Percentiles rank a stretch among this genome's conserved stretches.
Conservation (phyloP, 2,113 vertebrate species). For the Podarcis muralis region DNA sequence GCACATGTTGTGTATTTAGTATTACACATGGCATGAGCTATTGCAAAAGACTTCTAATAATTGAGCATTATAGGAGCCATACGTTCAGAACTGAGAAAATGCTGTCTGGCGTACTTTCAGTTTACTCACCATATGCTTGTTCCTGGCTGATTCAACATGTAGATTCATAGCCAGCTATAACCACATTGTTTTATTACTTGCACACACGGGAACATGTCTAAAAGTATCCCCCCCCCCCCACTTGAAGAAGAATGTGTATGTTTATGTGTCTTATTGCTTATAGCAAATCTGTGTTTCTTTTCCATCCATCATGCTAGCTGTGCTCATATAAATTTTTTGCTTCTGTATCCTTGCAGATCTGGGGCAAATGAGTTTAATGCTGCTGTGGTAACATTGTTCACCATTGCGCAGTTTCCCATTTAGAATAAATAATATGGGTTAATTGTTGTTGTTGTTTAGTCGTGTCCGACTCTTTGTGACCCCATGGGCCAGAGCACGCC, state of each 20-base stretch:
- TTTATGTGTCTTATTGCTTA: background rate
- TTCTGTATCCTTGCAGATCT: background rate
- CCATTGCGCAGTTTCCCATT: background rate
- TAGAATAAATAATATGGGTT: background rate
- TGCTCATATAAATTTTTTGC: too few species aligned
- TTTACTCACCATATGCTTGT: conserved; percentile 1
- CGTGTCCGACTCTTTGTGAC: too few species aligned
- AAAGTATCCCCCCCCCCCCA: background rate
- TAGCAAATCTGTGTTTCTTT: background rate
- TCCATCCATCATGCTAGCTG: background rate
- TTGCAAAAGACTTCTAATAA: background rate
- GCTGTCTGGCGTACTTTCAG: background rate
- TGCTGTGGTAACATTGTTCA: background rate
- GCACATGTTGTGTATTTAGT: background rate
- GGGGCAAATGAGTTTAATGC: background rate
- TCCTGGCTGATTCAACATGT: conserved; percentile 1
- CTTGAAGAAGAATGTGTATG: background rate
- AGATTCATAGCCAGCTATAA: conserved; percentile 3
- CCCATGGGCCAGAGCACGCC: too few species aligned
- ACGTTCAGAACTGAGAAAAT: background rate
- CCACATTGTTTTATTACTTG: conserved; percentile 4
- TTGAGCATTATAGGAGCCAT: background rate
- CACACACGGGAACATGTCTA: background rate
- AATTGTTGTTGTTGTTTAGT: too few species aligned
- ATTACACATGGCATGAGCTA: background rate